A percentile compares a stretch with the other conserved stretches of the same genome.
phyloP scores from a whole-genome alignment of 2,888 invertebrate species.

The Nomada goodeniana region DNA sequence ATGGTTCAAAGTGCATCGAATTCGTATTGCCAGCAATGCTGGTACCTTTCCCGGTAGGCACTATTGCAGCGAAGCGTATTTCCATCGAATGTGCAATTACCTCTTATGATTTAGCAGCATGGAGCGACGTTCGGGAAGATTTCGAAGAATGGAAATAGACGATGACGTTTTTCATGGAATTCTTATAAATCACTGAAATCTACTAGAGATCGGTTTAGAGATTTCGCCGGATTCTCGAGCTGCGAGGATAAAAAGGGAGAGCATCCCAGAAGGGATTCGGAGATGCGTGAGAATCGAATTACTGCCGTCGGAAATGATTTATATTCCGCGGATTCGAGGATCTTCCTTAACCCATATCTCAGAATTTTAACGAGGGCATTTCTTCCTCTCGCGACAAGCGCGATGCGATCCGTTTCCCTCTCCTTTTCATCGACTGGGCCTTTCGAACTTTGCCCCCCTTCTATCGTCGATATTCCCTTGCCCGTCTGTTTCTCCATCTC shows the following conservation, averaged over 20 bases:
- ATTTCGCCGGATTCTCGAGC: slow-evolving; percentile 47
- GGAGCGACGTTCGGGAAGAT: slow-evolving; percentile 1
- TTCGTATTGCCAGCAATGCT: slow-evolving; percentile 3
- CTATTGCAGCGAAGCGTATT: background rate
- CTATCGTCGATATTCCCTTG: slow-evolving; percentile 20
- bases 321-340: slow-evolving; percentile 74
- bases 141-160: slow-evolving; percentile 16
- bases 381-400: slow-evolving; percentile 35
- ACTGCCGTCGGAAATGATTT: slow-evolving; percentile 75
- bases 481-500: slow-evolving; percentile 43
- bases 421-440: background rate
- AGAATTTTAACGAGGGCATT: slow-evolving; percentile 65
- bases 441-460: slow-evolving; percentile 11
- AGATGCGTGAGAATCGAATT: slow-evolving; percentile 74
- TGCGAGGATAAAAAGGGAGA: slow-evolving; percentile 48
- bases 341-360: slow-evolving; percentile 77
- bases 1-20: slow-evolving; percentile 41
- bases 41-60: too few species aligned
- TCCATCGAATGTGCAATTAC: slow-evolving; percentile 10
- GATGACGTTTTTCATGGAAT: slow-evolving; percentile 38
- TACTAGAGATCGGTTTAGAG: background rate
- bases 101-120: background rate
- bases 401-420: slow-evolving; percentile 12
- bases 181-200: slow-evolving; percentile 55
- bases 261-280: slow-evolving; percentile 32